Conservation (phyloP, 2,113 vertebrate genomes). For the Takifugu bimaculatus region DNA sequence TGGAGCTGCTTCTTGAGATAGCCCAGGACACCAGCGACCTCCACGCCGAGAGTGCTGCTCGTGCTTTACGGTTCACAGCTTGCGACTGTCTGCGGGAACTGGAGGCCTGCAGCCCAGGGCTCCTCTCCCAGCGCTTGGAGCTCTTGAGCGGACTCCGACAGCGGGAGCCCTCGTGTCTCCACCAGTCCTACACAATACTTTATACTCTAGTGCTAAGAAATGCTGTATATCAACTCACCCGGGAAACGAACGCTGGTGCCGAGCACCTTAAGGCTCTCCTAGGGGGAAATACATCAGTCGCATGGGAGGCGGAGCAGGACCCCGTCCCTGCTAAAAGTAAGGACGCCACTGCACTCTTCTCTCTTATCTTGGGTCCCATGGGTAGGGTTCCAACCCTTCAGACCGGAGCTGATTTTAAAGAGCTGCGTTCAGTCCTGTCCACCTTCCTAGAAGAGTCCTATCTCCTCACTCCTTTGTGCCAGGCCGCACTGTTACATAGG, state of each 20-base stretch:
- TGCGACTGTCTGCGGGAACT: slow-evolving; percentile 84
- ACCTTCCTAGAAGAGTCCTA: slow-evolving; percentile 82
- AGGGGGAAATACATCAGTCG: slow-evolving; percentile 55
- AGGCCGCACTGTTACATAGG: slow-evolving; percentile 77
- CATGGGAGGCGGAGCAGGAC: slow-evolving; percentile 61
- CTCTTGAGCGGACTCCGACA: slow-evolving; percentile 71
- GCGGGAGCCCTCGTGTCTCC: slow-evolving; percentile 65
- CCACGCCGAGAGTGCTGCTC: slow-evolving; percentile 40
- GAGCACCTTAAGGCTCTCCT: slow-evolving; percentile 69
- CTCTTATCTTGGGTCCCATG: slow-evolving; percentile 44
- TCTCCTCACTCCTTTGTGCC: slow-evolving; percentile 78
- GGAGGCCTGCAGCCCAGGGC: slow-evolving; percentile 77
- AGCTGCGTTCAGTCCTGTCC: slow-evolving; percentile 77
- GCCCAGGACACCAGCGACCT: slow-evolving; percentile 69
- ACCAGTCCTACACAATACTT: slow-evolving; percentile 76
- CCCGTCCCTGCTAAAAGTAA: neutral
- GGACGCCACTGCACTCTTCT: slow-evolving; percentile 42
- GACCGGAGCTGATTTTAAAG: slow-evolving; percentile 76
- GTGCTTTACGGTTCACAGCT: slow-evolving; percentile 66
- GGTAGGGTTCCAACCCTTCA: slow-evolving; percentile 65
- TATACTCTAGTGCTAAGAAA: slow-evolving; percentile 77
- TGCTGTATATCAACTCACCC: slow-evolving; percentile 64
- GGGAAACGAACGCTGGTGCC: slow-evolving; percentile 42
- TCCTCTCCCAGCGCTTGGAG: slow-evolving; percentile 78
- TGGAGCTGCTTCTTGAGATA: slow-evolving; percentile 75